Conservation (phyloP, 2,113 vertebrate genomes). For the Tor tambroides region DNA sequence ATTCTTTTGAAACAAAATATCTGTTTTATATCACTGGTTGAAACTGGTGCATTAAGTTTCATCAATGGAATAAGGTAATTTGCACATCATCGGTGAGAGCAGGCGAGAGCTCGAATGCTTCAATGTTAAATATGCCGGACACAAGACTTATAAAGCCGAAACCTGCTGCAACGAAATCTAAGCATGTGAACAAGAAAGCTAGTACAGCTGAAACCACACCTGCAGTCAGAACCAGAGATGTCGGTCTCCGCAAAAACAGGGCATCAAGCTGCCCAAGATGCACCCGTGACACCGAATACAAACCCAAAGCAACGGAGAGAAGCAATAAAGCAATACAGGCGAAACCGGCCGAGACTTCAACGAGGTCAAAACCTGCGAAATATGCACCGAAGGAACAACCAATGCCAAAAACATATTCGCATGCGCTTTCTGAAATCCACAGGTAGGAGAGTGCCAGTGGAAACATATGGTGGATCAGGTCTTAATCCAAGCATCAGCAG, state of each 20-base stretch:
- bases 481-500: conserved; percentile 51
- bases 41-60: neutral
- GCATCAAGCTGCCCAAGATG: conserved; percentile 62
- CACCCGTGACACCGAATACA: conserved; percentile 29
- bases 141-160: conserved; percentile 45
- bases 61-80: neutral
- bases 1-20: neutral
- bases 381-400: conserved; percentile 26
- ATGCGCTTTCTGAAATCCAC: neutral
- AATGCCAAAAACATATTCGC: no score
- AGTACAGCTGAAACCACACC: conserved; percentile 34
- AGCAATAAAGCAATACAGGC: neutral
- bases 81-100: neutral
- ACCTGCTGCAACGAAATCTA: neutral
- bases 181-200: neutral
- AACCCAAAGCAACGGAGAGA: neutral
- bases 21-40: neutral
- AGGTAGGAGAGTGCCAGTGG: conserved; percentile 43
- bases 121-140: conserved; percentile 54
- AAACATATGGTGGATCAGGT: conserved; percentile 41
- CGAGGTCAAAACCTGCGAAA: neutral
- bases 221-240: neutral
- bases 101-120: neutral
- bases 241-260: conserved; percentile 52
- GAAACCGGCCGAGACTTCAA: neutral